Evolutionary conservation across 2,113 vertebrate species (phyloP), one percentile per base, ranked within the genome.

Genomic region (Rhynchomys soricoides): DNA sequence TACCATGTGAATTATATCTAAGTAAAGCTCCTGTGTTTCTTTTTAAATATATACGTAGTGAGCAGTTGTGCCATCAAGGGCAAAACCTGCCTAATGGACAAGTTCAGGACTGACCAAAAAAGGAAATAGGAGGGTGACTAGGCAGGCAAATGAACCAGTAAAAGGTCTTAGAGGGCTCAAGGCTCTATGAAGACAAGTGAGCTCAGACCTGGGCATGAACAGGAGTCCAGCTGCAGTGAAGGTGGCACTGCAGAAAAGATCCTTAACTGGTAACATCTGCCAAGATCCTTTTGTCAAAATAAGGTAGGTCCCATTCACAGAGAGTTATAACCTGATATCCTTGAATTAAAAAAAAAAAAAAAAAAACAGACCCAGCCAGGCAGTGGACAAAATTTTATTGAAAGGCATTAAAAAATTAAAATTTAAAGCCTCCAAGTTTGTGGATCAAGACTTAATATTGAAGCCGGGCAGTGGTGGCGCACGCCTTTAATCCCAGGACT

Each of bases 401-500:
- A 90, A 96, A 90, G 62, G 52, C 52, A 85, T 88, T 64, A 68
- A 90, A 91, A 34, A n/a, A 66, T 57, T 74, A 73, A 64, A 71
- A 48, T 66, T 48, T 34, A n/a, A n/a, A 70, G 17, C 50, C 68
- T 59, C 29, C 34, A 22, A 29, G n/a, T 71, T 64, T 75, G 77
- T n/a, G 26, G 34, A 87, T 82, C 40, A 79, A 89, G 43, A 40
- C 34, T 34, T 48, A 43, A n/a, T 57, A 45, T 15, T n/a, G n/a
- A n/a, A n/a, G n/a, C n/a, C n/a, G n/a, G n/a, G n/a, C n/a, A n/a
- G n/a, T n/a, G n/a, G n/a, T n/a, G n/a, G n/a, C n/a, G n/a, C n/a
- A n/a, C n/a, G n/a, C n/a, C n/a, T n/a, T n/a, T n/a, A n/a, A n/a
- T n/a, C n/a, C n/a, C n/a, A n/a, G n/a, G n/a, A n/a, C n/a, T n/a